phyloP scores from a whole-genome alignment of 2,888 invertebrate species.

The Tortrix viridana region DNA sequence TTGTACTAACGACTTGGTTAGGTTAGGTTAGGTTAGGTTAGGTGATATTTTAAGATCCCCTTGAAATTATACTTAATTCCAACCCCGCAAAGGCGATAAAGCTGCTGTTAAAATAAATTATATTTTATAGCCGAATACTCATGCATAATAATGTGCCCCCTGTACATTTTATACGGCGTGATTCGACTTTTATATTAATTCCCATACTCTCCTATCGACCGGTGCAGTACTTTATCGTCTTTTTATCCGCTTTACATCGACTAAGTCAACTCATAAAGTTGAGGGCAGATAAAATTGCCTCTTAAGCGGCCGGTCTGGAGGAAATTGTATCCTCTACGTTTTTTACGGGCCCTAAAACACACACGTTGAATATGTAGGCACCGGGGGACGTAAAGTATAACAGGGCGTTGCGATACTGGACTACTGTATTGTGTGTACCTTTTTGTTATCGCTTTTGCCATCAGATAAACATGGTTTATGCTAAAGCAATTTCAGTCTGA shows the following conservation, averaged over 20 bases:
- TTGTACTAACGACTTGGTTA: too few species aligned
- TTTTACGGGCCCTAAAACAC: constrained; percentile 20
- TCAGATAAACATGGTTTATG: too few species aligned
- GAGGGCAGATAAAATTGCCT: constrained; percentile 27
- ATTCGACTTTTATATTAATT: constrained; percentile 21
- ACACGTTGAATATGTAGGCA: constrained; percentile 9
- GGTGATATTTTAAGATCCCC: not conserved
- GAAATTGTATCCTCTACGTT: constrained; percentile 13
- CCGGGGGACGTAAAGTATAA: constrained; percentile 5
- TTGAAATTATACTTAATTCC: not conserved
- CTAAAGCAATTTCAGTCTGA: too few species aligned
- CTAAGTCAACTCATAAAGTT: constrained; percentile 34
- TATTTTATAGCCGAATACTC: not conserved
- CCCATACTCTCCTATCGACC: constrained; percentile 26
- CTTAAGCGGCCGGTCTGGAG: constrained; percentile 21
- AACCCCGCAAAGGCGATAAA: not conserved
- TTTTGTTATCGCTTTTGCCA: not conserved
- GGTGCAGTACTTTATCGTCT: constrained; percentile 8
- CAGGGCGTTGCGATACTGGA: not conserved
- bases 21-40: too few species aligned
- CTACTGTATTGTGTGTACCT: constrained; percentile 2
- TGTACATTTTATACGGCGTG: constrained; percentile 6
- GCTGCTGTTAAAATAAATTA: not conserved
- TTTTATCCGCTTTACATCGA: constrained; percentile 33
- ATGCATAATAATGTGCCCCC: not conserved